A percentile compares a stretch with the other conserved stretches of the same genome.
Evolutionary conservation across 2,113 vertebrate genomes (phyloP).

Genomic region (Tupaia chinensis): DNA sequence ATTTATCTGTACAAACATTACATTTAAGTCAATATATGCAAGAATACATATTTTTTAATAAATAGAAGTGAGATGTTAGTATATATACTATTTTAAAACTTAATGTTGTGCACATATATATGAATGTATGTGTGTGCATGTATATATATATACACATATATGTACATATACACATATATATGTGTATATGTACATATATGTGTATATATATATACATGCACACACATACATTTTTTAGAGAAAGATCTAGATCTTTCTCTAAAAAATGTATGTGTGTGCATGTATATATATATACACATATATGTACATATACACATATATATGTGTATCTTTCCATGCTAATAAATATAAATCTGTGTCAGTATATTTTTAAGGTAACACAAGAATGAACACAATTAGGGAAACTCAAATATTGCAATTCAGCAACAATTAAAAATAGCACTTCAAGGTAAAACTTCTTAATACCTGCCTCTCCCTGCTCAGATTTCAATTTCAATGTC

Average conservation of each 20-base stretch:
- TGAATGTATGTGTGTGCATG: too few species aligned
- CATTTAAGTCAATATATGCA: not conserved
- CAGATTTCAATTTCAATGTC: not conserved
- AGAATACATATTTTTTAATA: not conserved
- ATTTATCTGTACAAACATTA: not conserved
- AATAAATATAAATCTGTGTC: not conserved
- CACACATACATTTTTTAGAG: too few species aligned
- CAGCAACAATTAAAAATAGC: not conserved
- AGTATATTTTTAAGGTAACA: not conserved
- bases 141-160: too few species aligned
- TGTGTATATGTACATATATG: too few species aligned
- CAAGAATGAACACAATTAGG: not conserved
- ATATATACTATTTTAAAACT: conserved; percentile 25
- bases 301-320: not conserved
- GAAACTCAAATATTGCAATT: not conserved
- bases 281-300: not conserved
- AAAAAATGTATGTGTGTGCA: too few species aligned
- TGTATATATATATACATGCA: too few species aligned
- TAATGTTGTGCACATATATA: not conserved
- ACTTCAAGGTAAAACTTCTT: not conserved
- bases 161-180: not conserved
- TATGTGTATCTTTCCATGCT: not conserved
- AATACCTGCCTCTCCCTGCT: not conserved
- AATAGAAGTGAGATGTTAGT: not conserved
- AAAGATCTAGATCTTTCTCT: too few species aligned